Evolutionary conservation across 2,113 vertebrate species (phyloP).

Genomic region (Sturnira hondurensis): DNA sequence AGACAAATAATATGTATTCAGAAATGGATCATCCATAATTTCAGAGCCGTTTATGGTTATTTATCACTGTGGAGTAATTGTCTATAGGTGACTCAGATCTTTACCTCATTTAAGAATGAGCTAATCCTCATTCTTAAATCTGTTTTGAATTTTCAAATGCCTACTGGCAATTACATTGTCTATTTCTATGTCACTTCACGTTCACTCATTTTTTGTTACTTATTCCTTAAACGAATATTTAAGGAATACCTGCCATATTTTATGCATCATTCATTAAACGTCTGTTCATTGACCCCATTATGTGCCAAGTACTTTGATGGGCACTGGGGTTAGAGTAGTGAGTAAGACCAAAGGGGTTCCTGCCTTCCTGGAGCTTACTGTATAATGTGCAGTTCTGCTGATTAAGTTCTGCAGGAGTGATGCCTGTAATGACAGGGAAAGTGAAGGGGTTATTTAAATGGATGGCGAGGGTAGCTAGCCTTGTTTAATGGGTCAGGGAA

Average conservation of each 20-base stretch:
- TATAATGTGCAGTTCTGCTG: background rate
- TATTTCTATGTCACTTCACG: background rate
- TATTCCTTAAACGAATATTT: background rate
- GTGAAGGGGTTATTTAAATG: background rate
- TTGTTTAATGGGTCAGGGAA: background rate
- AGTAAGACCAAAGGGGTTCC: background rate
- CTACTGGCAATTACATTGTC: background rate
- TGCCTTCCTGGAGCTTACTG: background rate
- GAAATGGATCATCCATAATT: background rate
- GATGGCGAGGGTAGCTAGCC: background rate
- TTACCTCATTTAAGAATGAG: too few species aligned
- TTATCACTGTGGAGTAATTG: background rate
- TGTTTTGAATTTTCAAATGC: constrained; percentile 11
- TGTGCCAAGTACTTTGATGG: background rate
- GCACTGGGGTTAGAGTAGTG: background rate
- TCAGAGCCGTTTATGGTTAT: background rate
- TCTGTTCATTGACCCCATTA: background rate
- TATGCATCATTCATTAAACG: background rate
- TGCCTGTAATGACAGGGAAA: background rate
- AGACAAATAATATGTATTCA: background rate
- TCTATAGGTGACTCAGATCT: background rate
- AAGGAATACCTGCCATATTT: background rate
- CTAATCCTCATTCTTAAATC: background rate
- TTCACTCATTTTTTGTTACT: background rate
- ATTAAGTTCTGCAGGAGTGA: background rate